A percentile compares a stretch with the other conserved stretches of the same genome.
These are phyloP conservation scores for human (Homo sapiens) DNA, from an alignment of 2,113 vertebrate species.

Conservation along the genomic window DNA sequence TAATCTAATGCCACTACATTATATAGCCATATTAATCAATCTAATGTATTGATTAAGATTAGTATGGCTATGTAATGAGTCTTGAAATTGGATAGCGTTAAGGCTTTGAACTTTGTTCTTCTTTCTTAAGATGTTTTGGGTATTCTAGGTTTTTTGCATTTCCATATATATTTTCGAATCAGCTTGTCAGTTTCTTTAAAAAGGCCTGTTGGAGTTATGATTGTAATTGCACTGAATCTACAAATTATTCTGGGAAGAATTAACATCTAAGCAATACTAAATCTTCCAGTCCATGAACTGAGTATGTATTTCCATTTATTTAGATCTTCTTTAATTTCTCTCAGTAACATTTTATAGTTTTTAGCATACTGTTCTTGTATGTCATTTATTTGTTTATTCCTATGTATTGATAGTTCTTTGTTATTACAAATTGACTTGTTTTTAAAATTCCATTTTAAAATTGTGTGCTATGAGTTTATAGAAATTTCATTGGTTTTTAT, in stretches of 20 bases:
- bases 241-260: background rate
- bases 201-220: background rate
- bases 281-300: background rate
- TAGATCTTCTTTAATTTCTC: background rate
- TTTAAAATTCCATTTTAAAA: background rate
- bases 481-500: background rate
- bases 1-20: background rate
- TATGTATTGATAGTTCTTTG: background rate
- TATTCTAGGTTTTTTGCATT: background rate
- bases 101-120: background rate
- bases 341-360: background rate
- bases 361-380: background rate
- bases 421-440: background rate
- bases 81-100: background rate
- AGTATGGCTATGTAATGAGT: background rate
- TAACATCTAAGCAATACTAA: background rate
- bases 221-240: background rate
- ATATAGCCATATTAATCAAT: too few relatives aligned
- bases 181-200: background rate
- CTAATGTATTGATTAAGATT: background rate
- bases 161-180: background rate
- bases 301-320: background rate
- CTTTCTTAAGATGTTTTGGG: background rate
- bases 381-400: background rate
- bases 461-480: background rate